A percentile compares a stretch with the other conserved stretches of the same genome.
phyloP scores from a whole-genome alignment of 92 coral and sea anemone species.

The Phenganax marumi region DNA sequence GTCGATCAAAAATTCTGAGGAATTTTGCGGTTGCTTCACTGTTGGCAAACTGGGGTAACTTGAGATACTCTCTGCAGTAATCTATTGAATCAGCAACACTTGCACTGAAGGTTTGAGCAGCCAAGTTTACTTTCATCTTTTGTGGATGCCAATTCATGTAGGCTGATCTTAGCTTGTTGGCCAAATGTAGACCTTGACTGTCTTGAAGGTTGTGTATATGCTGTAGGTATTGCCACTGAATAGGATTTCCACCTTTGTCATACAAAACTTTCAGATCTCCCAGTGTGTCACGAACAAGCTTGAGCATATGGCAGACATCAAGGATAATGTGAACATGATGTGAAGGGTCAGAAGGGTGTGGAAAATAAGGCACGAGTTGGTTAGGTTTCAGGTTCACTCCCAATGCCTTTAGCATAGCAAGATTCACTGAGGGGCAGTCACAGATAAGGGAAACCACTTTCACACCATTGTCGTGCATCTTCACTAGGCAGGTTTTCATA shows the following conservation, averaged over 20 bases:
- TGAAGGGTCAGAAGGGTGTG: slow-evolving; percentile 25
- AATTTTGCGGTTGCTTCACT: slow-evolving; percentile 12
- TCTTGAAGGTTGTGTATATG: slow-evolving; percentile 26
- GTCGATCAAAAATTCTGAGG: slow-evolving; percentile 19
- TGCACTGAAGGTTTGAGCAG: slow-evolving; percentile 3
- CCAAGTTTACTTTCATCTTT: slow-evolving; percentile 19
- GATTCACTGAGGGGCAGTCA: slow-evolving; percentile 33
- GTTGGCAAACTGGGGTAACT: slow-evolving; percentile 2
- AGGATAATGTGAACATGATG: slow-evolving; percentile 18
- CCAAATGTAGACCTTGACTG: slow-evolving; percentile 18
- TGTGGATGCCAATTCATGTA: slow-evolving; percentile 32
- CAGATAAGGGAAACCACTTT: slow-evolving; percentile 31
- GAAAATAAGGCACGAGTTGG: neutral
- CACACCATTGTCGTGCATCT: slow-evolving; percentile 35
- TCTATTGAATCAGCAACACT: slow-evolving; percentile 12
- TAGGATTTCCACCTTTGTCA: slow-evolving; percentile 1
- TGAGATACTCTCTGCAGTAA: slow-evolving; percentile 15
- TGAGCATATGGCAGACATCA: slow-evolving; percentile 28
- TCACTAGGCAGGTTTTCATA: neutral
- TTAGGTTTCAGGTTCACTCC: slow-evolving; percentile 1
- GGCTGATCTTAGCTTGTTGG: slow-evolving; percentile 22
- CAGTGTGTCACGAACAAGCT: slow-evolving; percentile 18
- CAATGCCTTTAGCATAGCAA: slow-evolving; percentile 32
- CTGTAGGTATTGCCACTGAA: slow-evolving; percentile 19
- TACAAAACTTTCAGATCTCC: neutral